These are phyloP conservation scores for Chloroceryle amazona DNA, from an alignment of 2,797 vertebrate genomes.

Conservation along the genomic window DNA sequence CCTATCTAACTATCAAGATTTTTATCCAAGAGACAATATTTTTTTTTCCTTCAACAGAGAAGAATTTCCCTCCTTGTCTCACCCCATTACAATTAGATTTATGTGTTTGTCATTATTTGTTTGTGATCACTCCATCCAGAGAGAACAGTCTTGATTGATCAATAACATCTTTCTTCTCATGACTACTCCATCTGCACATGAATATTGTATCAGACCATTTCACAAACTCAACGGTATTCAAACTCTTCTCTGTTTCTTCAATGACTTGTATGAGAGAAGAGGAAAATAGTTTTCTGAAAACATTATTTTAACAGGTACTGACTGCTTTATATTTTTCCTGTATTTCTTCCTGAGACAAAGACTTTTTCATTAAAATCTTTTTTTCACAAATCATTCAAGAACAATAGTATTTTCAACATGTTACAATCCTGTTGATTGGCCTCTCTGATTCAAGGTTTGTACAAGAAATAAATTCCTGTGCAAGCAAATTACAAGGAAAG, in stretches of 20 bases:
- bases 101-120: neutral
- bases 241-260: neutral
- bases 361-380: neutral
- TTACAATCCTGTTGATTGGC: neutral
- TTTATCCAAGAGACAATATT: neutral
- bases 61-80: neutral
- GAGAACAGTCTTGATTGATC: neutral
- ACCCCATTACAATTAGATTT: neutral
- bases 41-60: neutral
- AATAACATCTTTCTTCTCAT: neutral
- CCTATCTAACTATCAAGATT: neutral
- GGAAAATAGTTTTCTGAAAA: fast-evolving
- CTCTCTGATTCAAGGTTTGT: neutral
- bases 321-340: neutral
- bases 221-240: neutral
- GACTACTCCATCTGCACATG: neutral
- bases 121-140: neutral
- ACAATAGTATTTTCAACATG: neutral
- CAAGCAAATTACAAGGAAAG: neutral
- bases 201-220: neutral
- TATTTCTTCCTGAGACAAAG: neutral
- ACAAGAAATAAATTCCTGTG: neutral
- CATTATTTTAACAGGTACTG: neutral
- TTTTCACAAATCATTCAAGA: neutral
- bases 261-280: neutral